Evolutionary conservation across 2,888 invertebrate genomes (phyloP), one percentile per base, ranked within the genome.

Genomic region (Salpingus planirostris): DNA sequence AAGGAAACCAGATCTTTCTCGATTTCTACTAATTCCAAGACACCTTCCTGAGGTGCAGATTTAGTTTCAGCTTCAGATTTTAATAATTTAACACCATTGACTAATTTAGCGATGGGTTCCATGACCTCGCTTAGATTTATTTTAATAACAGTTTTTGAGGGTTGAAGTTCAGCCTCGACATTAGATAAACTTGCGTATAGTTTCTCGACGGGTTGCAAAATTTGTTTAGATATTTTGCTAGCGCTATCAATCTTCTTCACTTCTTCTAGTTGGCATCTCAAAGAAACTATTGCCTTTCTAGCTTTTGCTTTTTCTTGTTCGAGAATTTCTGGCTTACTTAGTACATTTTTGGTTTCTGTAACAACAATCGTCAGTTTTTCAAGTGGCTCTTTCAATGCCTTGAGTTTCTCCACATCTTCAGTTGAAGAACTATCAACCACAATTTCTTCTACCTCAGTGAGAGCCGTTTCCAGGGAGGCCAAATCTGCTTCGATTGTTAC

Each of bases 151-250:
- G n/a, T n/a, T n/a, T n/a, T n/a, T n/a, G n/a, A n/a, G n/a, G n/a
- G n/a, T n/a, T n/a, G n/a, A n/a, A n/a, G n/a, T n/a, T n/a, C n/a
- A n/a, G n/a, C n/a, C 15, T 12, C 29, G n/a, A 28, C 11, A 25
- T 27, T 2, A 33, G n/a, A n/a, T n/a, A n/a, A n/a, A n/a, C n/a
- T n/a, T n/a, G n/a, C 36, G 13, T 25, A 18, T 2, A 46, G 29
- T 6, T n/a, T 24, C 24, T 40, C 21, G 6, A 46, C 24, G 7
- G 44, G 24, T 11, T 24, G 11, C 2, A 24, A 11, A 8, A 11
- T 24, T 24, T 11, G n/a, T 24, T 24, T 7, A 11, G 11, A 6
- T 24, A 5, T 8, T 11, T 24, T n/a, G 24, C 3, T 11, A 3
- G 8, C 2, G 2, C 8, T n/a, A n/a, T n/a, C n/a, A n/a, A n/a